phyloP scores from a whole-genome alignment of 2,888 invertebrate species.

The Lamellibrachia satsuma region DNA sequence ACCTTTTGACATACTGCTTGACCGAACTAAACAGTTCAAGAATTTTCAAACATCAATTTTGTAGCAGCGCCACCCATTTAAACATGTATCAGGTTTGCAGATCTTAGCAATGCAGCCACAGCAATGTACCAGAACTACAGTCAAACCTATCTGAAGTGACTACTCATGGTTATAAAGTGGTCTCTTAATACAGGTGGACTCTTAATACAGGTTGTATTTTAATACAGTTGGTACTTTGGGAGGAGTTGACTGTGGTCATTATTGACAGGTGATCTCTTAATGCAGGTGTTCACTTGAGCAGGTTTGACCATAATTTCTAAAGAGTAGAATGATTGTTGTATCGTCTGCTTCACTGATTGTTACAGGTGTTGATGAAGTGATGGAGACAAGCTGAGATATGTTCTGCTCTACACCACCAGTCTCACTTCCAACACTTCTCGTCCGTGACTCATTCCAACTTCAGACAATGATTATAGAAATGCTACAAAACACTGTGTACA shows the following conservation, averaged over 20 bases:
- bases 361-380: conserved; percentile 23
- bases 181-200: no score
- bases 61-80: background rate
- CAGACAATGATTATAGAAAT: background rate
- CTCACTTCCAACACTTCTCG: background rate
- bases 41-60: background rate
- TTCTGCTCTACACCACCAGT: background rate
- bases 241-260: no score
- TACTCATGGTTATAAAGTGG: no score
- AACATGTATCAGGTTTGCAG: background rate
- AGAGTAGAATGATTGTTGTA: background rate
- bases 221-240: no score
- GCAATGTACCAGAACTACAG: background rate
- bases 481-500: background rate
- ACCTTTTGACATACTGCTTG: no score
- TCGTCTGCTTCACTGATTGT: background rate
- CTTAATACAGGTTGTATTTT: no score
- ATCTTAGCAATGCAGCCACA: background rate
- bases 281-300: no score
- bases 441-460: background rate
- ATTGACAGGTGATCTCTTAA: no score
- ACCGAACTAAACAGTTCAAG: background rate
- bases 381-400: conserved; percentile 27
- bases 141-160: no score
- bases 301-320: no score